phyloP scores from a whole-genome alignment of 2,888 invertebrate species.

The Doris montereyensis region DNA sequence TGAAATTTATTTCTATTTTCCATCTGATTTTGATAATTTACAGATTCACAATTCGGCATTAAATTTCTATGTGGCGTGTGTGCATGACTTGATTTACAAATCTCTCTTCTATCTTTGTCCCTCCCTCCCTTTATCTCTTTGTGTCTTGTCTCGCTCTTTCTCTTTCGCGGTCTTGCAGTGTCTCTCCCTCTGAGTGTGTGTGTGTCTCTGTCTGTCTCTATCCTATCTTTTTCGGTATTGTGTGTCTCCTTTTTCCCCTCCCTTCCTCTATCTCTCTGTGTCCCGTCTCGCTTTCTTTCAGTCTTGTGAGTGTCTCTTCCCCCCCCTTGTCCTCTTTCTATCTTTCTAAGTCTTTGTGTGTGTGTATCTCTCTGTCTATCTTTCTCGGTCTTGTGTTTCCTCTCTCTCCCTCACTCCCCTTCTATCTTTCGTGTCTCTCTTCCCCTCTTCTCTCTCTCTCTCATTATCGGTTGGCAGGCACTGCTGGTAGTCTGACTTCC shows the following conservation, averaged over 20 bases:
- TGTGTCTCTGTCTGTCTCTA: background rate
- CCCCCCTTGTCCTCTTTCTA: background rate
- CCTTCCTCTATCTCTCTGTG: background rate
- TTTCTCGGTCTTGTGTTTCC: background rate
- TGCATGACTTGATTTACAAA: no score
- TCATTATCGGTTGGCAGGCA: no score
- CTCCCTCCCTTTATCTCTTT: no score
- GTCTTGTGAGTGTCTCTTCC: background rate
- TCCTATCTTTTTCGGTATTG: background rate
- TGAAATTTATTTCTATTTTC: no score
- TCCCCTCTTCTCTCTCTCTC: background rate
- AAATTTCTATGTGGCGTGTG: no score
- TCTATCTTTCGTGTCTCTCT: background rate
- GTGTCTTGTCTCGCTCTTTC: no score
- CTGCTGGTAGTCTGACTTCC: no score
- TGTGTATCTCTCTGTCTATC: background rate
- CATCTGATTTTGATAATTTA: no score
- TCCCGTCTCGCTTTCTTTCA: background rate
- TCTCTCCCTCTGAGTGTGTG: background rate
- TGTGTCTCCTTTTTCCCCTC: background rate
- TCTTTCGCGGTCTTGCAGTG: no score
- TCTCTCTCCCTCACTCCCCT: background rate
- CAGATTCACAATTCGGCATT: no score
- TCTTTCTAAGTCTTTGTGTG: background rate
- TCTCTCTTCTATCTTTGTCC: no score